Evolutionary conservation across 2,113 vertebrate species (phyloP), one percentile per base, ranked within the genome.

Genomic region (Ovis canadensis): DNA sequence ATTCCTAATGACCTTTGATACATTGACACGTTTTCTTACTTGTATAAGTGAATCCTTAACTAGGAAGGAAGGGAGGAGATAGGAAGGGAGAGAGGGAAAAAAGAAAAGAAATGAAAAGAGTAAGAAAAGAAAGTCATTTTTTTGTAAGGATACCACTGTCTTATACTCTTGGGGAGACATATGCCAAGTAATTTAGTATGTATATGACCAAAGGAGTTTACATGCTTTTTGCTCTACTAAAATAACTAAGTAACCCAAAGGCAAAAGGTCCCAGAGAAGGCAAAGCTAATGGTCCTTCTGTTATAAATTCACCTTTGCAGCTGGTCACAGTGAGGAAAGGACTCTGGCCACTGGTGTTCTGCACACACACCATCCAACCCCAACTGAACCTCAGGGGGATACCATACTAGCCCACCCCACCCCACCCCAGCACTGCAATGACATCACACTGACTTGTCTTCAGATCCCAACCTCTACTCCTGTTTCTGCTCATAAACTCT

Each of bases 181-280:
- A 86, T 31, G 81, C 52, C 48, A 88, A 97, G 45, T 54, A 91
- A 92, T 85, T 96, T 92, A 77, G 43, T 85, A 97, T 94, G 97
- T 67, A 67, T 3, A 33, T n/a, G 36, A 52, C 57, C 52, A 57
- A 29, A 96, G 33, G 19, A 94, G 6, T 77, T 64, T 52, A 29
- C 55, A 29, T 48, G 40, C 40, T 64, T 96, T 93, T 91, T 74
- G 10, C 80, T 91, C 50, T 88, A 15, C 33, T 31, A 27, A 95
- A 92, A 93, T 92, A 92, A 90, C 10, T 45, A 91, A 91, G 48
- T 64, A 82, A 77, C 10, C 31, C 50, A 57, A 91, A 85, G 59
- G 91, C 64, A 96, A 81, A 77, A 85, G 87, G 43, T 78, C 27
- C 33, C 88, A 86, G 45, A 92, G 84, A 96, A 95, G 82, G 57